Conservation (phyloP, 1,140 invertebrate genomes). For the Nephila pilipes region DNA sequence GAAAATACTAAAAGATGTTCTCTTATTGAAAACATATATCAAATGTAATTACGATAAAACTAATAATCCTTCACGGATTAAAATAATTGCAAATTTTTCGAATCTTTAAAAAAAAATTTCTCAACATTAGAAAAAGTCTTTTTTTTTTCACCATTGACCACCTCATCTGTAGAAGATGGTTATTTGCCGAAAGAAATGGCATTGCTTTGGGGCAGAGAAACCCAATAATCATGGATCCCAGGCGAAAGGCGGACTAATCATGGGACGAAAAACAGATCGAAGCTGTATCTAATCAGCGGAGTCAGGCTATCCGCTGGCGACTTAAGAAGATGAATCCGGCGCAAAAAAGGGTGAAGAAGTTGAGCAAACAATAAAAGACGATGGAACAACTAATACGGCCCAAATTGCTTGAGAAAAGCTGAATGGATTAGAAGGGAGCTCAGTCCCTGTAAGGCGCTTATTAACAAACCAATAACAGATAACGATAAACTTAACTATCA, state of each 20-base stretch:
- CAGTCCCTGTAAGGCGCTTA: background rate
- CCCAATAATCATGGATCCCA: background rate
- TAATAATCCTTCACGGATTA: too few relatives aligned
- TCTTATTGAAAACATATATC: too few relatives aligned
- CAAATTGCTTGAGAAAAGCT: conserved; percentile 20
- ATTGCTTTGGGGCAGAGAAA: background rate
- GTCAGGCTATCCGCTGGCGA: background rate
- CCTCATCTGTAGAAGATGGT: background rate
- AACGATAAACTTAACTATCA: background rate
- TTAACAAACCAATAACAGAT: conserved; percentile 29
- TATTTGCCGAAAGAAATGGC: background rate
- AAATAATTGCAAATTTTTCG: too few relatives aligned
- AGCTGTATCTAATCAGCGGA: conserved; percentile 27
- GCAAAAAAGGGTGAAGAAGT: background rate
- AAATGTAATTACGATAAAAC: too few relatives aligned
- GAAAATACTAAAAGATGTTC: too few relatives aligned
- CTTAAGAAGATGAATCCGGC: conserved; percentile 5
- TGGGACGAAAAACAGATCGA: conserved; percentile 32
- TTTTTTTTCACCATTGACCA: too few relatives aligned
- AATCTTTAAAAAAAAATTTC: too few relatives aligned
- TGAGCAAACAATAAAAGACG: conserved; percentile 13
- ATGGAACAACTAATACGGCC: conserved; percentile 13
- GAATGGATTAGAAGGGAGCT: background rate
- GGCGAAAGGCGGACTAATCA: too few relatives aligned
- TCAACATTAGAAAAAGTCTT: too few relatives aligned